These are phyloP conservation scores for Cotesia vestalis DNA, from an alignment of 1,140 invertebrate genomes.

Conservation along the genomic window DNA sequence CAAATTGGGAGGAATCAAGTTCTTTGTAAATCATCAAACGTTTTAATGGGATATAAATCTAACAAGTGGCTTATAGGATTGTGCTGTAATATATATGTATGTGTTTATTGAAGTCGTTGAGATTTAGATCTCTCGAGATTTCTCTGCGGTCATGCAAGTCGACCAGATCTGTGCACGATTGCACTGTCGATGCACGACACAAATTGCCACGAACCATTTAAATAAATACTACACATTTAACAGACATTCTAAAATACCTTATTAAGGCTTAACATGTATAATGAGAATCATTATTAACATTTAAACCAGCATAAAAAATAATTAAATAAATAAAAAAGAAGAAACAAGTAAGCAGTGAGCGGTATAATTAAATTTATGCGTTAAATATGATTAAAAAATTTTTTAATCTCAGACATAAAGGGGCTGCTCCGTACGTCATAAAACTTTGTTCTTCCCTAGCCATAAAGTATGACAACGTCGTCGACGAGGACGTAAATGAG, in stretches of 20 bases:
- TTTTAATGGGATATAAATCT: slow-evolving; percentile 9
- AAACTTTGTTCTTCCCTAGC: background rate
- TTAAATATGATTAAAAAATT: no score
- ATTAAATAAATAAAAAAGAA: background rate
- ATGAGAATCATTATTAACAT: no score
- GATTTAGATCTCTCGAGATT: slow-evolving; percentile 16
- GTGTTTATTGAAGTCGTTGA: background rate
- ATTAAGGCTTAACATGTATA: no score
- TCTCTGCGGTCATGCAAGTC: slow-evolving; percentile 24
- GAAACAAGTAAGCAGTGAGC: background rate
- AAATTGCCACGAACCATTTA: background rate
- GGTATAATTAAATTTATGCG: no score
- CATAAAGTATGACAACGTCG: no score
- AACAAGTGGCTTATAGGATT: background rate
- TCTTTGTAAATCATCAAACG: slow-evolving; percentile 10
- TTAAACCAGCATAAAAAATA: background rate
- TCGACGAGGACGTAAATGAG: no score
- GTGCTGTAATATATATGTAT: background rate
- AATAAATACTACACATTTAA: no score
- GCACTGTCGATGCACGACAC: slow-evolving; percentile 24
- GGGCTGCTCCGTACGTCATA: background rate
- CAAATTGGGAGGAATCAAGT: slow-evolving; percentile 14
- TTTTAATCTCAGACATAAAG: no score
- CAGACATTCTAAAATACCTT: no score
- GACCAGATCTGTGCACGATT: slow-evolving; percentile 13